Base-by-base conservation (phyloP, 2,888 invertebrate genomes). In the Deladenus siricidicola region DNA sequence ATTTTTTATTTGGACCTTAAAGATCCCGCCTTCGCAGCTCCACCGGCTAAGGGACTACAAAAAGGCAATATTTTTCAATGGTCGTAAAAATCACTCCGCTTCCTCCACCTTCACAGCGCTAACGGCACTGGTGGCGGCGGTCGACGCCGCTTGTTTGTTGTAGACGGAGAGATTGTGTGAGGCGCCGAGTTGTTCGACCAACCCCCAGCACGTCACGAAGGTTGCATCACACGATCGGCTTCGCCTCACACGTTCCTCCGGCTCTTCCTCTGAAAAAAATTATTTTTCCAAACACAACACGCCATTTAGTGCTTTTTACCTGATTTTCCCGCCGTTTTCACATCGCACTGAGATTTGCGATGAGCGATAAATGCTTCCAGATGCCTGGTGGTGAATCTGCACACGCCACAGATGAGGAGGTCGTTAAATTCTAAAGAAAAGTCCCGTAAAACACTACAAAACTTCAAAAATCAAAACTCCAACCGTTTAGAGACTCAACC, bases 341-440 rank as follows among this genome's bases (percentile, higher is more conserved):
- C 53, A n/a, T 65, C 45, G 34, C 64, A 64, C 17, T 58, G 56
- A 21, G 23, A 30, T 34, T 50, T 52, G 30, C 64, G 64, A 44
- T 64, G 62, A 3, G 65, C 64, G n/a, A 58, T 53, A 57, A 64
- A 64, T 3, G 58, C 52, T 26, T 65, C 64, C 30, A 64, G 58
- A 43, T 29, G 21, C 21, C 51, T 24, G 8, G 64, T 64, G n/a
- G 50, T 44, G 39, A 30, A 54, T 19, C 58, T 49, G 19, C 64
- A 64, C 0, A 48, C 64, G 3, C 64, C 64, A 49, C 64, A 64
- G 42, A 64, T 64, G 43, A 63, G 52, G n/a, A 42, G 45, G 52
- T 64, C 64, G 10, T 52, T 30, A 44, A 58, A 53, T 24, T 55
- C 62, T 53, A 17, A 53, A 30, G 34, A 34, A 34, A 34, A n/a